These are phyloP conservation scores for mouse (Mus musculus) DNA, from an alignment of 2,113 vertebrate genomes.

Conservation along the genomic window GRCm39 chr5:134980001-134980500, in stretches of 20 bases:
- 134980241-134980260: background rate
- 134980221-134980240: background rate
- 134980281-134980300: background rate
- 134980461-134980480: background rate
- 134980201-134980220: conserved; percentile 30
- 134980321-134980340: background rate
- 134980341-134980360: background rate
- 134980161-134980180: background rate
- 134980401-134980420: background rate
- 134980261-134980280: conserved; percentile 30
- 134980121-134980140: background rate
- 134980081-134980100: conserved; percentile 16
- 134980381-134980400: background rate
- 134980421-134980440: background rate
- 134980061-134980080: conserved; percentile 62
- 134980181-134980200: background rate
- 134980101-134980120: conserved; percentile 59
- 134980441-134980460: background rate
- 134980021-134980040: too few relatives aligned
- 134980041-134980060: background rate
- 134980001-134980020: background rate
- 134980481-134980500: conserved; percentile 15
- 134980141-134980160: background rate
- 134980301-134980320: background rate
- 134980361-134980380: background rate